phyloP scores from a whole-genome alignment of 2,888 invertebrate genomes.

The Cyclophora albipunctata region DNA sequence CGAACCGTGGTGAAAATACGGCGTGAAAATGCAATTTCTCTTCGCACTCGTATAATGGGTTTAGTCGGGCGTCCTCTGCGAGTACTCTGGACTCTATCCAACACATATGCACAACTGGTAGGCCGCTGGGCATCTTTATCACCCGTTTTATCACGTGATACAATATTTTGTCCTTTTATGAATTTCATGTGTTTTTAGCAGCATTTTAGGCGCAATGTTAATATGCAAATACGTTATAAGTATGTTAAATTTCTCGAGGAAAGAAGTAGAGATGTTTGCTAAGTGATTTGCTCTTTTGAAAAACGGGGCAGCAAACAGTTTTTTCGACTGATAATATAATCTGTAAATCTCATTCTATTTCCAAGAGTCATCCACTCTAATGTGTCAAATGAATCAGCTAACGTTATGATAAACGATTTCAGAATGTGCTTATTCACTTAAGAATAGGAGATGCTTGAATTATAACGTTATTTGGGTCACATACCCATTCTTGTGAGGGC shows the following conservation, averaged over 20 bases:
- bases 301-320: too few species aligned
- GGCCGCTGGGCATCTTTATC: too few species aligned
- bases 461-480: constrained; percentile 22
- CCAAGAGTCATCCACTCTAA: constrained; percentile 13
- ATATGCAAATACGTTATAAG: too few species aligned
- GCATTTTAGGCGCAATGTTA: too few species aligned
- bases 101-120: constrained; percentile 1
- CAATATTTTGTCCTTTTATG: too few species aligned
- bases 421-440: constrained; percentile 19
- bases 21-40: constrained; percentile 36
- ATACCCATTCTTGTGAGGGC: constrained; percentile 14
- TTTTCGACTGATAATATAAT: too few species aligned
- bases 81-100: constrained; percentile 22
- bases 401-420: constrained; percentile 18
- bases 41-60: constrained; percentile 31
- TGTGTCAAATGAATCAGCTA: constrained; percentile 18
- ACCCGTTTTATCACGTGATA: too few species aligned
- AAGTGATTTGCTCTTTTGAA: too few species aligned
- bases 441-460: constrained; percentile 20
- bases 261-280: too few species aligned
- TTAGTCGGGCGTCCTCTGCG: constrained; percentile 24
- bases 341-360: not conserved
- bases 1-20: constrained; percentile 23
- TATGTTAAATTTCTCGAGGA: too few species aligned
- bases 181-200: too few species aligned